Conservation (phyloP, 1,140 invertebrate genomes). For the Leptinotarsa defecta region DNA sequence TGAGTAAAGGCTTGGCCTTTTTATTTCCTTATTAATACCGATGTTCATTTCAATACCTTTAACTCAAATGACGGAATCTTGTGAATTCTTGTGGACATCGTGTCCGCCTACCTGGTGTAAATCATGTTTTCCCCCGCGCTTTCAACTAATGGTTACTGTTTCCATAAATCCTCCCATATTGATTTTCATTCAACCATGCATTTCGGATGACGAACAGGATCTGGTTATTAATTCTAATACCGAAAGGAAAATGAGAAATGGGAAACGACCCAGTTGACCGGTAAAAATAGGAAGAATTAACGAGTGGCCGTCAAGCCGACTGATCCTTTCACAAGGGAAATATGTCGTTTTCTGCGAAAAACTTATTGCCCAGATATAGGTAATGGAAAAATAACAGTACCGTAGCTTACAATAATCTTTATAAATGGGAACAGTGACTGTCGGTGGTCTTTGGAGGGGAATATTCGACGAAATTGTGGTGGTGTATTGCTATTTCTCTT, state of each 20-base stretch:
- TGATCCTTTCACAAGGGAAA: slow-evolving; percentile 13
- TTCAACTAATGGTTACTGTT: too few species aligned
- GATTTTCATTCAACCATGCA: neutral
- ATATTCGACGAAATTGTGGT: neutral
- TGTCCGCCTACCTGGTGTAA: too few species aligned
- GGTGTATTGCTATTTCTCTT: too few species aligned
- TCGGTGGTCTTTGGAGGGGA: neutral
- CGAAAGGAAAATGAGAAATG: neutral
- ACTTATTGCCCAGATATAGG: slow-evolving; percentile 18
- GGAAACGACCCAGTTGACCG: neutral
- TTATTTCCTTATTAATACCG: too few species aligned
- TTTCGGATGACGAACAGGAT: neutral
- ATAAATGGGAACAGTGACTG: slow-evolving; percentile 16
- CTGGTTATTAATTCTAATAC: neutral
- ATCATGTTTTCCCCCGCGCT: too few species aligned
- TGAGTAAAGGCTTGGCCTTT: too few species aligned
- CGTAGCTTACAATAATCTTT: slow-evolving; percentile 5
- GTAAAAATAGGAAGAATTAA: slow-evolving; percentile 14
- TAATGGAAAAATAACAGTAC: slow-evolving; percentile 15
- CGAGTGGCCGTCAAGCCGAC: neutral
- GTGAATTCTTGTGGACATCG: too few species aligned
- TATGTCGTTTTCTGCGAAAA: slow-evolving; percentile 13
- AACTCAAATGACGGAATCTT: too few species aligned
- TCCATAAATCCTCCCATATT: too few species aligned
- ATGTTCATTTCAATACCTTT: too few species aligned